A percentile compares a stretch with the other conserved stretches of the same genome.
Evolutionary conservation across 2,797 vertebrate species (phyloP).

Genomic region (Tolypeutes matacus): DNA sequence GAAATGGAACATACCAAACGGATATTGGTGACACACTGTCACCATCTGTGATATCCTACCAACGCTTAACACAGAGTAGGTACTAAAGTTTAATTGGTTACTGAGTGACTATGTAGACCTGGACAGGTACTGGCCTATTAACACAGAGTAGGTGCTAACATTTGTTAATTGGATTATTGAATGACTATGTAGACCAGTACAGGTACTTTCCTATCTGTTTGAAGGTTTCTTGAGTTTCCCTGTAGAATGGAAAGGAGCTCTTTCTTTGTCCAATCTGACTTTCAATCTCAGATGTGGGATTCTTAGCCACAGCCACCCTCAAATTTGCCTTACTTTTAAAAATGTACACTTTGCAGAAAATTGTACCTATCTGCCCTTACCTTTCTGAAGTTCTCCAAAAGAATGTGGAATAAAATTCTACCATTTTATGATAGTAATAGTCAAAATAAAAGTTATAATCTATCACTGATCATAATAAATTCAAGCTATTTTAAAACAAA

Average conservation of each 20-base stretch:
- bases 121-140: background rate
- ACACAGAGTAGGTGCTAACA: constrained; percentile 2
- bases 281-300: background rate
- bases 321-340: constrained; percentile 37
- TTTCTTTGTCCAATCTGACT: constrained; percentile 16
- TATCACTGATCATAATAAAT: constrained; percentile 35
- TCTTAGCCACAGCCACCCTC: background rate
- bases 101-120: background rate
- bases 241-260: background rate
- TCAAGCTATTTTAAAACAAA: constrained; percentile 9
- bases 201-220: constrained; percentile 5
- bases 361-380: background rate
- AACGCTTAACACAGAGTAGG: background rate
- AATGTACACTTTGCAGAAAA: constrained; percentile 21
- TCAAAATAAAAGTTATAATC: constrained; percentile 61
- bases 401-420: constrained; percentile 19
- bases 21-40: background rate
- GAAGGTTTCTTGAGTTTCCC: constrained; percentile 24
- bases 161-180: background rate
- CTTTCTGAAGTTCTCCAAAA: constrained; percentile 38
- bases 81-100: constrained; percentile 8
- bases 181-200: background rate
- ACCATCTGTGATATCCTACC: background rate
- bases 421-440: constrained; percentile 37
- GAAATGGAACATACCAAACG: background rate